Evolutionary conservation across 1,140 invertebrate species (phyloP), one percentile per base, ranked within the genome.

Genomic region (Trichomalopsis sarcophagae): DNA sequence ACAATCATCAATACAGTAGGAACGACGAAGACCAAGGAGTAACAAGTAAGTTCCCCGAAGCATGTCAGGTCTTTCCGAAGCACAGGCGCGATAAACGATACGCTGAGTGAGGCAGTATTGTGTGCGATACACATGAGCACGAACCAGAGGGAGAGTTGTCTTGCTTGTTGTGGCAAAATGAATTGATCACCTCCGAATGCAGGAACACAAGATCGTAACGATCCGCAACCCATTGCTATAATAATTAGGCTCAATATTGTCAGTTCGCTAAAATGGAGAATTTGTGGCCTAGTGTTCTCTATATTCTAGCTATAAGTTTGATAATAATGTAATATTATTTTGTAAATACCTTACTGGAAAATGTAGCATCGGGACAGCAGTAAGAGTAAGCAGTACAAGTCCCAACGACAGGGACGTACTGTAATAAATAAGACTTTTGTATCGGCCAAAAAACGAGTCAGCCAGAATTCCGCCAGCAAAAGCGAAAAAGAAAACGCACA

Each of bases 181-280:
- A 98, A 99, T 93, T 99, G 99, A 93, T 99, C 99, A 0, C 98
- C 99, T 40, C 99, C 99, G 92, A 99, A 99, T 0, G 98, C 97
- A 0, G 97, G 96, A 0, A 99, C 98, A 91, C 98, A 99, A 0
- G 99, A 98, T 91, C 99, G 99, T 89, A 99, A 99, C 5, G 98
- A 98, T 14, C 98, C 99, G 0, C 97, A 98, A 1, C 98, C 98
- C 21, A 98, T 83, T 7, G 97, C 97, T 87, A 99, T 97, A 13
- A 98, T 92, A 1, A 96, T 88, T 82, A 98, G 92, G 0, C 97
- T 97, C 21, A 97, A 14, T 21, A 98, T 94, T 6, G 96, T 96
- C 62, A 97, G 95, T 84, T 92, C 93, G 87, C 96, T 97, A 62
- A 62, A 62, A 93, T 50, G 94, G 94, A 87, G 84, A 78, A 80